These are phyloP conservation scores for Cheilosia vulpina DNA, from an alignment of 2,888 invertebrate genomes.

Conservation along the genomic window DNA sequence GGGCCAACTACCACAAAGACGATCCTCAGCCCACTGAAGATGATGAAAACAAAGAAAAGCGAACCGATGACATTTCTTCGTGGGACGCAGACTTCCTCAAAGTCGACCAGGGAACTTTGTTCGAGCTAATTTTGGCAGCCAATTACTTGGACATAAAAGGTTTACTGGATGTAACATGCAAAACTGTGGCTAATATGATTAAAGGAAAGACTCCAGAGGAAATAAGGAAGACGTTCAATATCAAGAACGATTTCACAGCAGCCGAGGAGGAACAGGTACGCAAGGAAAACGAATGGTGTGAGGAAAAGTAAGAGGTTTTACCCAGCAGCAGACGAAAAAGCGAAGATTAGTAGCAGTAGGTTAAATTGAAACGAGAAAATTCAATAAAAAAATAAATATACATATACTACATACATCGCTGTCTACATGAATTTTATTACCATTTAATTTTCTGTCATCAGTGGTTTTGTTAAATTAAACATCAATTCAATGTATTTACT, in stretches of 20 bases:
- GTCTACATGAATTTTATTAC: slow-evolving; percentile 16
- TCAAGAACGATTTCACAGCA: slow-evolving; percentile 97
- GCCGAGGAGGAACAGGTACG: slow-evolving; percentile 99
- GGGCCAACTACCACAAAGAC: slow-evolving; percentile 97
- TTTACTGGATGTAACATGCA: slow-evolving; percentile 98
- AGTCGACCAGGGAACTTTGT: slow-evolving; percentile 98
- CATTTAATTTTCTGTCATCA: slow-evolving; percentile 30
- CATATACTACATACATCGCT: slow-evolving; percentile 4
- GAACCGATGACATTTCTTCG: slow-evolving; percentile 99
- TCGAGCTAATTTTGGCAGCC: slow-evolving; percentile 97
- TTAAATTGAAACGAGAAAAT: slow-evolving; percentile 14
- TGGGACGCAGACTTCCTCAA: slow-evolving; percentile 99
- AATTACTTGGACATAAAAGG: slow-evolving; percentile 98
- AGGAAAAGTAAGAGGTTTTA: slow-evolving; percentile 78
- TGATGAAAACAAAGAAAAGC: slow-evolving; percentile 98
- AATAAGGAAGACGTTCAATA: slow-evolving; percentile 98
- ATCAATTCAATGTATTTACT: slow-evolving; percentile 38
- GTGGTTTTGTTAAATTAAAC: slow-evolving; percentile 39
- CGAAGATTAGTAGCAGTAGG: slow-evolving; percentile 16
- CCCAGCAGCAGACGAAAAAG: background rate
- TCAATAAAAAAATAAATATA: background rate
- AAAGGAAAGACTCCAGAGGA: slow-evolving; percentile 99
- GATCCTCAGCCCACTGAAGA: slow-evolving; percentile 98
- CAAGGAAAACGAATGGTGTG: slow-evolving; percentile 95
- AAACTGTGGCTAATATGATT: slow-evolving; percentile 99